Conservation (phyloP, 2,113 vertebrate species). For the Nesoenas mayeri region DNA sequence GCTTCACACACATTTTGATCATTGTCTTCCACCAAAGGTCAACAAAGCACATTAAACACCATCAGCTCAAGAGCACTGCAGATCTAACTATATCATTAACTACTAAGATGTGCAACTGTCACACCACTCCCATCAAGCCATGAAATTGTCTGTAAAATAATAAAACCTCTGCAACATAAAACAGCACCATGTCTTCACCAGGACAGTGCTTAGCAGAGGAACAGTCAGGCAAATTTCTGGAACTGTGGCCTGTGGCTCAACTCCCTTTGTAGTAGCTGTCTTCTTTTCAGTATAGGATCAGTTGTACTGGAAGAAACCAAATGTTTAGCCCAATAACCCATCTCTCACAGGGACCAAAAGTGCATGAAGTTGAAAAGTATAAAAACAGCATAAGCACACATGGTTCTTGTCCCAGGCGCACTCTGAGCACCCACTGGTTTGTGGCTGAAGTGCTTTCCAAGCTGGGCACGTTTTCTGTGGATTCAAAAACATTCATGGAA, state of each 20-base stretch:
- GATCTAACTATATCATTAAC: not conserved
- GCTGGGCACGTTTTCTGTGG: not conserved
- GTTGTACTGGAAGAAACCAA: not conserved
- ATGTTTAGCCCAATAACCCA: not conserved
- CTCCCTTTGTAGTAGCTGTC: not conserved
- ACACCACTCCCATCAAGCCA: not conserved
- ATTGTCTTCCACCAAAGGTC: not conserved
- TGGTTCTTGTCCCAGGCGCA: not conserved
- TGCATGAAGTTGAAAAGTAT: not conserved
- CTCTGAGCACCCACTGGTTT: not conserved
- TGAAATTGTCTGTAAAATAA: not conserved
- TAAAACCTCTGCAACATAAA: not conserved
- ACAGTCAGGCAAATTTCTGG: not conserved
- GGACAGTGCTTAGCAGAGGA: not conserved
- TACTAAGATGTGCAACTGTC: not conserved
- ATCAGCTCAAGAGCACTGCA: not conserved
- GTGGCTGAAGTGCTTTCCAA: not conserved
- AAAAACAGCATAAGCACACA: not conserved
- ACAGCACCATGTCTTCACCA: not conserved
- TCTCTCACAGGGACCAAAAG: not conserved
- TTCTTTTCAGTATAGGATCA: not conserved
- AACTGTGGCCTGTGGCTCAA: not conserved
- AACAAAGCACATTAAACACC: not conserved
- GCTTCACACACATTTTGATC: not conserved
- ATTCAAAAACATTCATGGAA: not conserved